Percentiles rank a stretch among this genome's conserved stretches.
Evolutionary conservation across 1,140 invertebrate species (phyloP).

Genomic region (Camponotus vicinus): DNA sequence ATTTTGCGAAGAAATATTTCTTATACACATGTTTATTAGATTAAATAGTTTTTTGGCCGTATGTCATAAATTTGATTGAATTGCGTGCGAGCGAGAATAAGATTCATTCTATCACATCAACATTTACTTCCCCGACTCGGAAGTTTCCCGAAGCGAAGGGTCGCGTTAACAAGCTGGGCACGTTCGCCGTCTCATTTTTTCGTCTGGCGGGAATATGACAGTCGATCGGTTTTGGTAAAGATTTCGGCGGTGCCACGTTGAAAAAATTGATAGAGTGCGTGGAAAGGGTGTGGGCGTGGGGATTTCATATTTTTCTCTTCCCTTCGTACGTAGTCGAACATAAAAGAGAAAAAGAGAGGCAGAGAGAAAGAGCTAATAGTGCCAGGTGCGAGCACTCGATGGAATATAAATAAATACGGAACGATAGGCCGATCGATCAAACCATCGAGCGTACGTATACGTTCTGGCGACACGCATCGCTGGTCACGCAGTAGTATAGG

Average conservation of each 20-base stretch:
- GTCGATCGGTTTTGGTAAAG: slow-evolving; percentile 68
- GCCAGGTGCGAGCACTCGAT: slow-evolving; percentile 76
- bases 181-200: slow-evolving; percentile 59
- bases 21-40: neutral
- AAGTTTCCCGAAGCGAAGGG: neutral
- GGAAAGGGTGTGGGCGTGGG: slow-evolving; percentile 3
- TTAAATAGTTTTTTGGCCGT: neutral
- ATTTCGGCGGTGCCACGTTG: slow-evolving; percentile 54
- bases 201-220: slow-evolving; percentile 51
- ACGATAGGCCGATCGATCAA: slow-evolving; percentile 77
- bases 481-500: slow-evolving; percentile 46
- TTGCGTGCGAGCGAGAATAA: neutral
- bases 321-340: slow-evolving; percentile 53
- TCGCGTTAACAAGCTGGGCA: slow-evolving; percentile 47
- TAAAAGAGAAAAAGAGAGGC: too few relatives aligned
- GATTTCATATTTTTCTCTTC: slow-evolving; percentile 71
- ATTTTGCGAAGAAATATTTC: neutral
- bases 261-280: slow-evolving; percentile 75
- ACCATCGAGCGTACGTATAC: slow-evolving; percentile 67
- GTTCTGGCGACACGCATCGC: slow-evolving; percentile 70
- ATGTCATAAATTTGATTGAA: neutral
- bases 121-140: neutral
- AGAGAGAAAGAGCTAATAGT: slow-evolving; percentile 71
- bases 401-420: slow-evolving; percentile 78
- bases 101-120: slow-evolving; percentile 7